Evolutionary conservation across 2,113 vertebrate genomes (phyloP), one percentile per base, ranked within the genome.

Genomic region (Dasyornis broadbenti): DNA sequence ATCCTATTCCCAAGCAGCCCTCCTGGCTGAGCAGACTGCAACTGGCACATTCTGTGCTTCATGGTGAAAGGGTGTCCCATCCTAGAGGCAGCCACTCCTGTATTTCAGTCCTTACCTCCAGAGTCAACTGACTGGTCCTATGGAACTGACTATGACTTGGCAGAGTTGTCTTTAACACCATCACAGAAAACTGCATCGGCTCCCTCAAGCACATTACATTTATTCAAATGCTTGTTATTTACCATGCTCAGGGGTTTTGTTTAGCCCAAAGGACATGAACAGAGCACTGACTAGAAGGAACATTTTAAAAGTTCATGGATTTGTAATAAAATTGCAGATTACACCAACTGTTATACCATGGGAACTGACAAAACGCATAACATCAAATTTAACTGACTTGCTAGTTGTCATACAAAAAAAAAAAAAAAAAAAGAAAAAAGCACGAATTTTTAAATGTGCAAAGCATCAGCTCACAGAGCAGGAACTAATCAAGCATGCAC

Each of bases 401-500:
- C 13, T 61, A 70, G 56, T 72, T 59, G 35, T 50, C 19, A 37
- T 60, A 22, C 5, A 26, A 73, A 73, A 69, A 75, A 69, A 40
- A 40, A 42, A 21, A 8, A 35, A 49, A 75, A 69, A 40, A 40
- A 42, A 21, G 7, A 35, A 49, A 64, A 27, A n/a, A 3, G 1
- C 39, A 59, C 0, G 0, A 64, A 64, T 42, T 70, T 90, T 86
- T 78, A 95, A 95, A 92, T 81, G 90, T 90, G 89, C 64, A 89
- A 93, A 90, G 78, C 61, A 82, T 75, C 44, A 72, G 28, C 44
- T 92, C 85, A 83, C 81, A 88, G 64, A 86, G 65, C 60, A 93
- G 79, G 86, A 94, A 91, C 83, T 86, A 94, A 95, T 94, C 92
- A 89, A 68, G 82, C 56, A 86, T 78, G 72, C 80, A 78, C 60